Evolutionary conservation across 2,888 invertebrate genomes (phyloP), one percentile per base, ranked within the genome.

Genomic region (Thymelicus lineola): DNA sequence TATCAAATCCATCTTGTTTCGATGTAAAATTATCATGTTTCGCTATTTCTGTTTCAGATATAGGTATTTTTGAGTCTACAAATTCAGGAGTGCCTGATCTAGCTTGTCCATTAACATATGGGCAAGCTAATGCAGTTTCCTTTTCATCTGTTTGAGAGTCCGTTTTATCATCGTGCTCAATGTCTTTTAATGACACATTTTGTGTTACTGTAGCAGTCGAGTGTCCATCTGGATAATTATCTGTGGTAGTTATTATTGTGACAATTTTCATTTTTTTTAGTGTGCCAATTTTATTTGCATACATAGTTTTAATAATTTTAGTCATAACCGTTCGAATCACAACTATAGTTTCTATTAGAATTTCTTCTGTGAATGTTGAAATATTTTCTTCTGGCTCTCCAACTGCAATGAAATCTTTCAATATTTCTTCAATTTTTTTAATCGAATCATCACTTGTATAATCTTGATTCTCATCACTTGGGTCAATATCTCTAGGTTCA

Each of bases 181-280:
- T 15, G 28, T 69, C 69, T 42, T 57, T 62, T 59, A 69, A 57
- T n/a, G 42, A 28, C 20, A 42, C 15, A 46, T 17, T 63, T 38
- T 58, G 35, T 63, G 63, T 48, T 48, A 63, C 80, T 58, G 78
- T 81, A 14, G 78, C 78, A 63, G 71, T 76, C n/a, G 81, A 70
- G 28, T 77, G 75, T 10, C 83, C 81, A 75, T 84, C 81, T 3
- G 81, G 82, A 64, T 82, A 79, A 53, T 84, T 82, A 72, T 81
- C 82, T 50, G 75, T 76, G 10, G 77, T 75, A 0, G 79, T 82
- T 64, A 74, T 80, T 36, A 77, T 73, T n/a, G 75, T 80, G 15
- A 79, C 77, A 6, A 76, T 79, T 73, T 82, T 82, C 9, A 80
- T 63, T 71, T 81, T 81, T 38, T 71, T 74, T 12, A 76, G 46